A percentile compares a stretch with the other conserved stretches of the same genome.
These are phyloP conservation scores for Steinernema feltiae DNA, from an alignment of 1,140 invertebrate genomes.

Conservation along the genomic window DNA sequence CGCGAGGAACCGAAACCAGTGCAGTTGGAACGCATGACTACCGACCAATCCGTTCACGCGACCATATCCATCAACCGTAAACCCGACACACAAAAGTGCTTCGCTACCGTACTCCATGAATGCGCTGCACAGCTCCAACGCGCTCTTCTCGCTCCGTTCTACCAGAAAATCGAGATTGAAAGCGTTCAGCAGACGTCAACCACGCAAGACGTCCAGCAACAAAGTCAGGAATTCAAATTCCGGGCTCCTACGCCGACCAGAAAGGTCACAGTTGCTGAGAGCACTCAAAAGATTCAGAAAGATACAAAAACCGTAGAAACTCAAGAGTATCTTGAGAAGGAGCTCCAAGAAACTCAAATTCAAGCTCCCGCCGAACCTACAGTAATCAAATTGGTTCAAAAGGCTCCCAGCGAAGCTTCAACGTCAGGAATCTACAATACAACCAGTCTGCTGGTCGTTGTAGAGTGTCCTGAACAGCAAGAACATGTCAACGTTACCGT, in stretches of 20 bases:
- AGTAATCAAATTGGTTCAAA: background rate
- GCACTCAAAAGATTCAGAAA: background rate
- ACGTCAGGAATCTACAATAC: background rate
- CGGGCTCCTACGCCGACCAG: background rate
- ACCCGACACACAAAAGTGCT: background rate
- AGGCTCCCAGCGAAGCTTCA: background rate
- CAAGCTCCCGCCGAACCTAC: background rate
- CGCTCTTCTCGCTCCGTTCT: background rate
- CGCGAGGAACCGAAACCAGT: background rate
- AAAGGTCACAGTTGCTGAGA: background rate
- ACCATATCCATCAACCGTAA: background rate
- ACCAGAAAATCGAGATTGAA: background rate
- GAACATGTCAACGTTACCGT: background rate
- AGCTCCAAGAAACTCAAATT: conserved; percentile 10
- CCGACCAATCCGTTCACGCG: background rate
- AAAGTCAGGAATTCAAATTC: background rate
- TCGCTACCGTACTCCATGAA: background rate
- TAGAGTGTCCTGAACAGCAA: background rate
- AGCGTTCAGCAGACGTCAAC: background rate
- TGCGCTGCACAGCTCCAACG: background rate
- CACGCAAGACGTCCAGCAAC: background rate
- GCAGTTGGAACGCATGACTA: background rate
- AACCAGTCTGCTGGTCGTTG: background rate
- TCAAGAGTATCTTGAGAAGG: background rate
- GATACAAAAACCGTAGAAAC: background rate